Base-by-base conservation (phyloP, 2,888 invertebrate species). In the Chesias legatella region DNA sequence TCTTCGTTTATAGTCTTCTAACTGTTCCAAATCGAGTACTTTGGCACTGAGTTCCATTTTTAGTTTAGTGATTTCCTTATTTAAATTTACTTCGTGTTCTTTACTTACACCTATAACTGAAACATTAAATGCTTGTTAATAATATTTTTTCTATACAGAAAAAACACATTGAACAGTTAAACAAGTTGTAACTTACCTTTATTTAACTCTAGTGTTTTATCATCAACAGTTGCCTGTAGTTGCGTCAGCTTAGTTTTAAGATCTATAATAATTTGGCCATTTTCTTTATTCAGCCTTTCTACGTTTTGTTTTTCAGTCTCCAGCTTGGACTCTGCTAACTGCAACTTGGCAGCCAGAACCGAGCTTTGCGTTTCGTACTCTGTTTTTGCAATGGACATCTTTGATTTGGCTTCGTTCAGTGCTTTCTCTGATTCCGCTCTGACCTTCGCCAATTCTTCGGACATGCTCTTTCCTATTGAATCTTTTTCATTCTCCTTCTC, bases 331-430 rank as follows among this genome's bases (percentile, higher is more conserved):
- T 89, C 85, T 0, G 90, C 79, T 49, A 90, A 68, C 53, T 89
- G 88, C 39, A 91, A 60, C 55, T 90, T 90, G 1, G 85, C 82
- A 30, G 84, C 88, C 33, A 91, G 65, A 25, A 80, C 80, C 1
- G 90, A 89, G n/a, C 90, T 68, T 67, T 91, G 90, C 29, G 90
- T 90, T 51, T 91, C 90, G 30, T 91, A 88, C 61, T 90, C 90
- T 0, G 91, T 88, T 51, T 93, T 81, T 46, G 90, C 90, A 61
- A 93, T 92, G 43, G 92, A 90, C 27, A 91, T 84, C 74, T 93
- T 93, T n/a, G 91, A 91, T 73, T 81, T 90, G 30, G 86, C 78
- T 71, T 89, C 89, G 41, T 72, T 82, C 6, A 88, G 60, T 56
- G 83, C 76, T 66, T 89, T 75, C 79, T 91, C 69, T 58, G 90